Conservation (phyloP, 2,888 invertebrate genomes). For the Drosophila formosana region DNA sequence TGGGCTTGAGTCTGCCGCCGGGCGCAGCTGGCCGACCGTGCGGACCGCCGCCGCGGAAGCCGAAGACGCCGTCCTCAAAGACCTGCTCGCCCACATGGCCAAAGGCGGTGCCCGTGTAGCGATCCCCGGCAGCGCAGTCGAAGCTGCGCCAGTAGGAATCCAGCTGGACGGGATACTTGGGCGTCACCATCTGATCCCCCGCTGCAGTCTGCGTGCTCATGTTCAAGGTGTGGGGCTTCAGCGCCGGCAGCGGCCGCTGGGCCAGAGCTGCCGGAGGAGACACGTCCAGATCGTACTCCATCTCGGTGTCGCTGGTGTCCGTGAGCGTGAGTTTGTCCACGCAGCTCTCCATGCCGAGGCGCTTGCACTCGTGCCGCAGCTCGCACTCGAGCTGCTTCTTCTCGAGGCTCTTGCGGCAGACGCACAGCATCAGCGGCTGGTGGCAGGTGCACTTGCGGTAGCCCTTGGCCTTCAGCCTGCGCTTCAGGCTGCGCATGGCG, state of each 20-base stretch:
- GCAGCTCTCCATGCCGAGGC: slow-evolving; percentile 62
- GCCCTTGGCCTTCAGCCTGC: slow-evolving; percentile 86
- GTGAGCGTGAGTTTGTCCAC: slow-evolving; percentile 75
- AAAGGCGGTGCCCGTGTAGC: slow-evolving; percentile 55
- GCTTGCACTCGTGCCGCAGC: slow-evolving; percentile 85
- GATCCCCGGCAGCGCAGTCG: slow-evolving; percentile 74
- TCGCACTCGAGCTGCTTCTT: slow-evolving; percentile 85
- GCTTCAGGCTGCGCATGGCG: slow-evolving; percentile 86
- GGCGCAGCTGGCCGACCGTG: slow-evolving; percentile 25
- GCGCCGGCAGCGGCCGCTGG: slow-evolving; percentile 85
- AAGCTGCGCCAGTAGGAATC: slow-evolving; percentile 71
- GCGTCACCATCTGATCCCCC: slow-evolving; percentile 84
- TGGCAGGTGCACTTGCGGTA: slow-evolving; percentile 87
- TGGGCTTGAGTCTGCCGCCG: slow-evolving; percentile 9
- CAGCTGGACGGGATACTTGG: slow-evolving; percentile 55
- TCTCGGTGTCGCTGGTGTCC: slow-evolving; percentile 85
- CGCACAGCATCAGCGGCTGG: slow-evolving; percentile 84
- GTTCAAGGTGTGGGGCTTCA: slow-evolving; percentile 86
- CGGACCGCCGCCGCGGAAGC: slow-evolving; percentile 54
- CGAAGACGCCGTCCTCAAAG: slow-evolving; percentile 66
- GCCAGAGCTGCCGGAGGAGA: slow-evolving; percentile 89
- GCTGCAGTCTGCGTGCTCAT: slow-evolving; percentile 88
- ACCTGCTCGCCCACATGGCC: slow-evolving; percentile 43
- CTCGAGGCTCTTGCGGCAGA: slow-evolving; percentile 75
- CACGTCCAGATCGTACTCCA: slow-evolving; percentile 89